Conservation (phyloP, 2,113 vertebrate genomes). For the Holacanthus passer region DNA sequence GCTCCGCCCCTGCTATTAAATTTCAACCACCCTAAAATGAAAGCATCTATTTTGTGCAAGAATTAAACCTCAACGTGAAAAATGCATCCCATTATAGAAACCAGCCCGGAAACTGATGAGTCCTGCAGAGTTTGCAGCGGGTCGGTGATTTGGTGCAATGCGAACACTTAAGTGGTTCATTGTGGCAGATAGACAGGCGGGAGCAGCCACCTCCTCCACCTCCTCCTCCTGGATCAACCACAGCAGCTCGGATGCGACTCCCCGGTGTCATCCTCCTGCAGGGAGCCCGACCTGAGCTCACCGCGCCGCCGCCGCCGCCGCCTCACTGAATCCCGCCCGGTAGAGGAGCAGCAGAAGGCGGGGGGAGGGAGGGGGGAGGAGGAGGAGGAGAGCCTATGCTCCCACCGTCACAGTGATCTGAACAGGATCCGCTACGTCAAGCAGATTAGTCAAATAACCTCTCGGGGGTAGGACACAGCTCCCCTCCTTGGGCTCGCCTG, state of each 20-base stretch:
- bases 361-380: slow-evolving; percentile 25
- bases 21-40: neutral
- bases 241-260: slow-evolving; percentile 50
- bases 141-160: slow-evolving; percentile 90
- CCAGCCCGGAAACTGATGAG: neutral
- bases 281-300: slow-evolving; percentile 49
- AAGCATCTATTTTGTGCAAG: neutral
- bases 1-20: slow-evolving; percentile 37
- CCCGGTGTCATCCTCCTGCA: slow-evolving; percentile 48
- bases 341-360: neutral
- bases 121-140: slow-evolving; percentile 26
- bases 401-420: slow-evolving; percentile 63
- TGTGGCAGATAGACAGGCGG: slow-evolving; percentile 56
- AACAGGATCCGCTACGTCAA: slow-evolving; percentile 76
- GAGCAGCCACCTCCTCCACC: slow-evolving; percentile 66
- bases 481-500: slow-evolving; percentile 33
- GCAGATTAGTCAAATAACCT: slow-evolving; percentile 79
- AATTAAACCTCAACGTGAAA: too few relatives aligned
- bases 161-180: slow-evolving; percentile 85
- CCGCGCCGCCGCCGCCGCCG: slow-evolving; percentile 25
- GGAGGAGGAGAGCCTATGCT: slow-evolving; percentile 42
- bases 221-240: slow-evolving; percentile 85
- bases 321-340: slow-evolving; percentile 41
- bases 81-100: too few relatives aligned
- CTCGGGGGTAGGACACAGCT: slow-evolving; percentile 66